A percentile compares a stretch with the other conserved stretches of the same genome.
These are phyloP conservation scores for Axis porcinus DNA, from an alignment of 2,113 vertebrate genomes.

Conservation along the genomic window DNA sequence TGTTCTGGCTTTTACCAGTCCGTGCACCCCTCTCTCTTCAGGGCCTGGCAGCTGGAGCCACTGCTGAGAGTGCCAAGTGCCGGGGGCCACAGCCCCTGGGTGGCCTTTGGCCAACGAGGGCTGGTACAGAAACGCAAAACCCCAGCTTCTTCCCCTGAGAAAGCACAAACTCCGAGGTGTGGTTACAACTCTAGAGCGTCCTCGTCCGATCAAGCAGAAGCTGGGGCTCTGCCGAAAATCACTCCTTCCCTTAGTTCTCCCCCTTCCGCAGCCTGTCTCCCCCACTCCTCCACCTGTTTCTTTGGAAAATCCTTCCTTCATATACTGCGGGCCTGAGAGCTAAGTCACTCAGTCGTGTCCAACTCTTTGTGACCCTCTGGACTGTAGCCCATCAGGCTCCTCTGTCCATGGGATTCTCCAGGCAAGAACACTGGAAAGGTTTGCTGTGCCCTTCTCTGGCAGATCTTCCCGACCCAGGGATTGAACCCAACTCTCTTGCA, in stretches of 20 bases:
- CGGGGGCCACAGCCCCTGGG: neutral
- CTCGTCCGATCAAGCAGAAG: fast-evolving
- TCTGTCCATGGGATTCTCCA: neutral
- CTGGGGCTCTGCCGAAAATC: neutral
- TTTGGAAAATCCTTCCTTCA: neutral
- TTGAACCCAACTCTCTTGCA: neutral
- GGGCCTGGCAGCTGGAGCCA: neutral
- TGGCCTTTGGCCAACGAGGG: neutral
- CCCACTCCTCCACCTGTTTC: neutral
- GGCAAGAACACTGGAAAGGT: neutral
- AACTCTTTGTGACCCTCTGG: neutral
- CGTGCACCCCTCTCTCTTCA: neutral
- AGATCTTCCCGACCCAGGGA: neutral
- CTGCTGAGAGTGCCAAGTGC: neutral
- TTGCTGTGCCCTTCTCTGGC: neutral
- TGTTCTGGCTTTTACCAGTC: neutral
- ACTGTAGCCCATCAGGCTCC: neutral
- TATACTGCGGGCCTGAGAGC: neutral
- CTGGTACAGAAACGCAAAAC: neutral
- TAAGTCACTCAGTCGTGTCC: neutral
- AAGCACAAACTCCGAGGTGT: neutral
- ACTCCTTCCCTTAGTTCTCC: neutral
- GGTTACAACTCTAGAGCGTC: neutral
- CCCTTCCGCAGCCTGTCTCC: neutral
- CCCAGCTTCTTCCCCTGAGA: neutral